These are phyloP conservation scores for Apteryx mantelli DNA, from an alignment of 2,113 vertebrate genomes.

Conservation along the genomic window DNA sequence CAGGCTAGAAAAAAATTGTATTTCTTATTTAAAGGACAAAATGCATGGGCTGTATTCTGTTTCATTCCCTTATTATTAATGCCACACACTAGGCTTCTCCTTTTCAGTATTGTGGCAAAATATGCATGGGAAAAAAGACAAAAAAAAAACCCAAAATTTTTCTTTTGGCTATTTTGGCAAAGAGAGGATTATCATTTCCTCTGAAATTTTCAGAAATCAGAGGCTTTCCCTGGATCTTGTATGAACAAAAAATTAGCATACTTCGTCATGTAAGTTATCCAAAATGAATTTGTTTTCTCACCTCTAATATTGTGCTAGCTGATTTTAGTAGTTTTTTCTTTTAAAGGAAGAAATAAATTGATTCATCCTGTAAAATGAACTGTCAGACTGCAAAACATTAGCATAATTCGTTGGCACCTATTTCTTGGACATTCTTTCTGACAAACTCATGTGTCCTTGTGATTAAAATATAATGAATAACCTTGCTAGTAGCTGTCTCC, in stretches of 20 bases:
- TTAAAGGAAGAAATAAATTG: not conserved
- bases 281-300: not conserved
- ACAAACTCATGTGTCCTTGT: constrained; percentile 12
- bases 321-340: constrained; percentile 6
- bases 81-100: not conserved
- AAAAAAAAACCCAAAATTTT: not conserved
- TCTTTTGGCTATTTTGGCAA: not conserved
- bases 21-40: not conserved
- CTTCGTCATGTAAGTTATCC: not conserved
- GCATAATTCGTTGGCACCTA: constrained; percentile 53
- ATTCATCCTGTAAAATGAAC: constrained; percentile 37
- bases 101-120: not conserved
- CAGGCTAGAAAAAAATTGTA: not conserved
- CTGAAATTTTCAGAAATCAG: not conserved
- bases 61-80: not conserved
- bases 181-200: not conserved
- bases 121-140: not conserved
- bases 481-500: constrained; percentile 21
- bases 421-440: constrained; percentile 45
- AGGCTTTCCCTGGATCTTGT: not conserved
- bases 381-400: constrained; percentile 38
- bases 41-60: not conserved
- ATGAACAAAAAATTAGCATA: not conserved
- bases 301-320: not conserved
- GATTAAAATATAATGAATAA: constrained; percentile 56